Evolutionary conservation across 2,113 vertebrate species (phyloP).

Genomic region (Myotis brandtii): DNA sequence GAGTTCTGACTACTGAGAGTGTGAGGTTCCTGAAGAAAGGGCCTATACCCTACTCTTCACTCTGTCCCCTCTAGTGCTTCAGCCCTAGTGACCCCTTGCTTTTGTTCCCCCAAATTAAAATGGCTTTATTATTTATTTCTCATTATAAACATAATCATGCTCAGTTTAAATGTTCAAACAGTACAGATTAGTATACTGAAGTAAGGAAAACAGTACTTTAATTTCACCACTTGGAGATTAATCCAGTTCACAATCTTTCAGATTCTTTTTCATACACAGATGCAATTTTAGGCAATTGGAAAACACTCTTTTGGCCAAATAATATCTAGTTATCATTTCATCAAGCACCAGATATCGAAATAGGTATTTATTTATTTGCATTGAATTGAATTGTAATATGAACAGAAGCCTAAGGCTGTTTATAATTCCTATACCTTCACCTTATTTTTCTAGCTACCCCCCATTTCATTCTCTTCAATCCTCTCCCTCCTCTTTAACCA

Average conservation of each 20-base stretch:
- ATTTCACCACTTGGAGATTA: conserved; percentile 38
- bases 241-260: neutral
- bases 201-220: conserved; percentile 9
- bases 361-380: conserved; percentile 53
- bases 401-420: conserved; percentile 50
- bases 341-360: conserved; percentile 14
- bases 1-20: neutral
- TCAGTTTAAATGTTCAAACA: conserved; percentile 29
- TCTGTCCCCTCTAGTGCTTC: neutral
- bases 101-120: conserved; percentile 37
- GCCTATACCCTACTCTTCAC: neutral
- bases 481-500: conserved; percentile 50
- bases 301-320: conserved; percentile 27
- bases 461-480: conserved; percentile 28
- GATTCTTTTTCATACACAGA: neutral
- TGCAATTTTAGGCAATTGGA: conserved; percentile 41
- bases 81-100: neutral
- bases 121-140: conserved; percentile 32
- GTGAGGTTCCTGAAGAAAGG: conserved; percentile 33
- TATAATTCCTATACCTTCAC: conserved; percentile 10
- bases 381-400: conserved; percentile 17
- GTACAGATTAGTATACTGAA: conserved; percentile 18
- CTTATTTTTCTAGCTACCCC: conserved; percentile 16
- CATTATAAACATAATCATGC: conserved; percentile 19
- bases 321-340: conserved; percentile 39